Evolutionary conservation across 2,113 vertebrate species (phyloP).

Genomic region (Callospermophilus lateralis): DNA sequence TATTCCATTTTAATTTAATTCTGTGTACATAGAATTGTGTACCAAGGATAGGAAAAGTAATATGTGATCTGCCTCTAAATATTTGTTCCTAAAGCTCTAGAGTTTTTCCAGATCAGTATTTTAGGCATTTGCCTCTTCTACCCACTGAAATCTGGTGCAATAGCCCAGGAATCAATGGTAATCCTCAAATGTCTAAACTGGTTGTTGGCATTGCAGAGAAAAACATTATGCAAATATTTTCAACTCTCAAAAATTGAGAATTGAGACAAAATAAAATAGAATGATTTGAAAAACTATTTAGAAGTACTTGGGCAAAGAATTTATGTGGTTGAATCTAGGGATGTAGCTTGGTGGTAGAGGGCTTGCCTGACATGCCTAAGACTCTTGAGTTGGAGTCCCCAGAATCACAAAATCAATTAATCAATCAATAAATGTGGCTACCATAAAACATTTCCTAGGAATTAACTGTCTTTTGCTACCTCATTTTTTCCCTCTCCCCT

Average conservation of each 20-base stretch:
- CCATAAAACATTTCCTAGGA: neutral
- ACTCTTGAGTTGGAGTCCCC: neutral
- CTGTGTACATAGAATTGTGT: neutral
- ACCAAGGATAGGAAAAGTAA: neutral
- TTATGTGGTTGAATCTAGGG: neutral
- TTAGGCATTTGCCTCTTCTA: neutral
- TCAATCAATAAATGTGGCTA: neutral
- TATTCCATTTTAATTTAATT: constrained; percentile 50
- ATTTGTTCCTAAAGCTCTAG: constrained; percentile 28
- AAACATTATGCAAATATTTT: constrained; percentile 16
- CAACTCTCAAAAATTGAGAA: neutral
- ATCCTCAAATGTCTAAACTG: neutral
- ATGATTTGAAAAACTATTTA: constrained; percentile 4
- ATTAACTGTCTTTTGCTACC: neutral
- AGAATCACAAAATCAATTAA: neutral
- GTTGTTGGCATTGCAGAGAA: neutral
- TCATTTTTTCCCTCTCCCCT: neutral
- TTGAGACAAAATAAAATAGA: neutral
- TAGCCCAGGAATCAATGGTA: neutral
- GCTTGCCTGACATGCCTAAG: neutral
- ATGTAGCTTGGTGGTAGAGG: neutral
- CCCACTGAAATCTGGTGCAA: neutral
- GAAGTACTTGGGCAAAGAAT: neutral
- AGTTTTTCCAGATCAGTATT: neutral
- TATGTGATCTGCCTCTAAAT: constrained; percentile 25